A percentile compares a stretch with the other conserved stretches of the same genome.
phyloP scores from a whole-genome alignment of 1,140 invertebrate genomes.

The Drosophila seguyi region DNA sequence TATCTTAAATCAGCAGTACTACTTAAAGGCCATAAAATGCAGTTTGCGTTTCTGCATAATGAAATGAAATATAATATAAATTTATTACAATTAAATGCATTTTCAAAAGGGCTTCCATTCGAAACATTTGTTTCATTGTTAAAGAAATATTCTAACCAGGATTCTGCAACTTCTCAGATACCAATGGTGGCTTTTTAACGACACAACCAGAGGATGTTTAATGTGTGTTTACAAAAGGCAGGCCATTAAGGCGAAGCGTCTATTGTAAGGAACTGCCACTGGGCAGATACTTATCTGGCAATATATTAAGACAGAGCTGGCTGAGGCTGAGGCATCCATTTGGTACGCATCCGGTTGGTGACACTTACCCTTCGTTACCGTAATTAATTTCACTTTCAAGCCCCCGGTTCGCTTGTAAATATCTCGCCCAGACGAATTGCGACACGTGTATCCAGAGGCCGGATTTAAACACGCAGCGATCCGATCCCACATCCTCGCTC shows the following conservation, averaged over 20 bases:
- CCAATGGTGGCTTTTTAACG: slow-evolving; percentile 27
- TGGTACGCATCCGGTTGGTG: slow-evolving; percentile 55
- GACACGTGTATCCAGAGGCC: slow-evolving; percentile 67
- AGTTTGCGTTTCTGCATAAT: not conserved
- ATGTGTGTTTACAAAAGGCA: slow-evolving; percentile 38
- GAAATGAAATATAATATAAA: not conserved
- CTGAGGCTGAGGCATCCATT: slow-evolving; percentile 40
- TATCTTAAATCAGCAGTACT: too few relatives aligned
- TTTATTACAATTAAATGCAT: slow-evolving; percentile 11
- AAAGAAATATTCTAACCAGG: not conserved
- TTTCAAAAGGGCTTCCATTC: slow-evolving; percentile 1
- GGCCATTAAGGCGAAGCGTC: slow-evolving; percentile 20
- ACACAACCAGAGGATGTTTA: slow-evolving; percentile 34
- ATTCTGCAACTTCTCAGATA: slow-evolving; percentile 10
- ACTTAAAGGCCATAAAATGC: not conserved
- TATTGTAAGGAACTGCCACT: slow-evolving; percentile 35
- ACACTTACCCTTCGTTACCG: slow-evolving; percentile 60
- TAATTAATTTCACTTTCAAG: slow-evolving; percentile 64
- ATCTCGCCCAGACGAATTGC: slow-evolving; percentile 75
- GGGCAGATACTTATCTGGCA: slow-evolving; percentile 50
- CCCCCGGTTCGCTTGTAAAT: slow-evolving; percentile 58
- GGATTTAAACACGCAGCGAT: slow-evolving; percentile 51
- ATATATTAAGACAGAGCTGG: slow-evolving; percentile 42
- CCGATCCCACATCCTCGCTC: slow-evolving; percentile 36
- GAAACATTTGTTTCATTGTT: slow-evolving; percentile 2